These are phyloP conservation scores for Bombus pyrosoma DNA, from an alignment of 1,140 invertebrate species.

Conservation along the genomic window DNA sequence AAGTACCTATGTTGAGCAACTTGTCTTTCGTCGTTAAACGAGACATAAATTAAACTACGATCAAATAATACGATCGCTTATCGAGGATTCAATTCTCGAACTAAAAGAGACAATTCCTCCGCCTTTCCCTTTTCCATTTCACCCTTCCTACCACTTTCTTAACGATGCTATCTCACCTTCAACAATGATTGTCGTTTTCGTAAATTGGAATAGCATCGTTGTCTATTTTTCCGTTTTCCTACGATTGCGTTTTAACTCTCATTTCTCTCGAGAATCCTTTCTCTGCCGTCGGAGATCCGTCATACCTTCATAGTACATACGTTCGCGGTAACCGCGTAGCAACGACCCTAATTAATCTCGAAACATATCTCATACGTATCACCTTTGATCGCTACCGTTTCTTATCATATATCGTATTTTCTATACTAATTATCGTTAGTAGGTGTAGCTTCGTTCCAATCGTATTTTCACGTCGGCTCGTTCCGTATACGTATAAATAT, in stretches of 20 bases:
- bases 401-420: slow-evolving; percentile 2
- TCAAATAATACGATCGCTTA: slow-evolving; percentile 46
- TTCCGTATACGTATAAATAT: background rate
- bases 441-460: slow-evolving; percentile 14
- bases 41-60: slow-evolving; percentile 56
- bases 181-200: slow-evolving; percentile 50
- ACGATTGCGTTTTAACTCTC: background rate
- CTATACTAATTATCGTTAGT: slow-evolving; percentile 33
- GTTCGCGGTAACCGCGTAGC: background rate
- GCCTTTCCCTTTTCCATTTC: background rate
- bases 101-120: slow-evolving; percentile 19
- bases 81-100: slow-evolving; percentile 36
- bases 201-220: background rate
- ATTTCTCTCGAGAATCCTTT: slow-evolving; percentile 37
- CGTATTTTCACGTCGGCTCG: background rate
- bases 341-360: background rate
- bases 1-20: slow-evolving; percentile 80
- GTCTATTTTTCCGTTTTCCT: background rate
- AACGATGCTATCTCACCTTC: slow-evolving; percentile 21
- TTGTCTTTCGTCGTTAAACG: slow-evolving; percentile 58
- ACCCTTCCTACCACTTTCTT: background rate
- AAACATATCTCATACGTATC: slow-evolving; percentile 4
- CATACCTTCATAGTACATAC: background rate
- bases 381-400: too few species aligned
- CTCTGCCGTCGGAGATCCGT: background rate